phyloP scores from a whole-genome alignment of 2,888 invertebrate species.

The Pyrrhia umbra region DNA sequence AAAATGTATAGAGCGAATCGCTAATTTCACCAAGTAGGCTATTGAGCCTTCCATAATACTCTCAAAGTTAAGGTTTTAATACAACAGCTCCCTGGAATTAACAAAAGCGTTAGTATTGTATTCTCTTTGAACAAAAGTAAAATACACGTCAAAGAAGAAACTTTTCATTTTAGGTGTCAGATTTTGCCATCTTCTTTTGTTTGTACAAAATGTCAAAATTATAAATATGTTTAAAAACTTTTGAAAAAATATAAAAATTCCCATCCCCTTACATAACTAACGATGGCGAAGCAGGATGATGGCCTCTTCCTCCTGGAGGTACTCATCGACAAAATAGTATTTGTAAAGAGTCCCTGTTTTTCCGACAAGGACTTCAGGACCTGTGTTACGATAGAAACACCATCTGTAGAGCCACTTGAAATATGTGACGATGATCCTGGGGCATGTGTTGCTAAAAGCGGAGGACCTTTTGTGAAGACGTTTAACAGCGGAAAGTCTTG shows the following conservation, averaged over 20 bases:
- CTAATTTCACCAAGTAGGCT: too few relatives aligned
- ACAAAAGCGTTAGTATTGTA: too few relatives aligned
- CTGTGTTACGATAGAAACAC: slow-evolving; percentile 91
- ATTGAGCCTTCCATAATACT: too few relatives aligned
- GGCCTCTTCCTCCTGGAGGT: slow-evolving; percentile 92
- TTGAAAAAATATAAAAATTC: slow-evolving; percentile 67
- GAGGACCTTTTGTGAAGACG: slow-evolving; percentile 82
- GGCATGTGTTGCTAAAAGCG: slow-evolving; percentile 77
- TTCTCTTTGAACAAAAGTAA: too few relatives aligned
- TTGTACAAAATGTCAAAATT: slow-evolving; percentile 69
- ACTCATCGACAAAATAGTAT: slow-evolving; percentile 89
- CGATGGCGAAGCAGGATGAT: slow-evolving; percentile 87
- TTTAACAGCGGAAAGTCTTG: slow-evolving; percentile 92
- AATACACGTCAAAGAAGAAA: slow-evolving; percentile 35
- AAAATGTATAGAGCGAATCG: too few relatives aligned
- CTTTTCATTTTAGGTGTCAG: slow-evolving; percentile 18
- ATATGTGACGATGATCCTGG: slow-evolving; percentile 91
- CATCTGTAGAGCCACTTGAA: slow-evolving; percentile 90
- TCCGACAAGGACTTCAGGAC: slow-evolving; percentile 88
- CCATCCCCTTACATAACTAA: slow-evolving; percentile 76
- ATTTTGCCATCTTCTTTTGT: slow-evolving; percentile 66
- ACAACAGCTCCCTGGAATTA: too few relatives aligned
- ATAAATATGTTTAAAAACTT: slow-evolving; percentile 57
- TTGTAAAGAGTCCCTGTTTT: slow-evolving; percentile 82
- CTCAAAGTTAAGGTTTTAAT: too few relatives aligned